Base-by-base conservation (phyloP, 1,140 invertebrate species). In the Andrena cerasifolii region DNA sequence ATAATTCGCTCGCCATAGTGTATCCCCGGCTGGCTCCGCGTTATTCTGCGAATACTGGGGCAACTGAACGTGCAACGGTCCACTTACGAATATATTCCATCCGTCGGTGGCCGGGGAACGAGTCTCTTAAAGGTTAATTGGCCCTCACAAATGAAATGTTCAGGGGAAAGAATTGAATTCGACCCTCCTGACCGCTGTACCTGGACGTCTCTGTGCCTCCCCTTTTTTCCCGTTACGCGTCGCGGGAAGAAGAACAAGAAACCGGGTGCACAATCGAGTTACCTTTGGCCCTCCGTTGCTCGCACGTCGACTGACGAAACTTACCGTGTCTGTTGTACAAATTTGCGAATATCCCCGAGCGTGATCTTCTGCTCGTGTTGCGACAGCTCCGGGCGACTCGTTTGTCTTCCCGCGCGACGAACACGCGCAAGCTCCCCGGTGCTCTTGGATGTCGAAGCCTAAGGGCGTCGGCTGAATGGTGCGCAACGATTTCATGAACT, bases 261-360 rank as follows among this genome's bases (percentile, higher is more conserved):
- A 58, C 10, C 14, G 6, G 40, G 6, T 5, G 58, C 72, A 78
- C 33, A 73, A 65, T 62, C 24, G 40, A 26, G 51, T 78, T 73
- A 63, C 3, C 33, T 56, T 58, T 70, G 33, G 33, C 24, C 40
- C n/a, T n/a, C 43, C 58, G 31, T 31, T 58, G 26, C 59, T 78
- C 68, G 76, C 3, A 26, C 47, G 67, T 49, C 58, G 58, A 21
- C 31, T n/a, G n/a, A 3, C 33, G 58, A 24, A 73, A 73, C 49
- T 53, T 51, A 51, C 40, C 40, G 43, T 56, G 49, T 21, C 51
- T 28, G 59, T 40, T 59, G 43, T 28, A 43, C 43, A 73, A 78
- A 79, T 74, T 79, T 66, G 31, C 53, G 18, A 24, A 58, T 18
- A 54, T 67, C 73, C 21, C 31, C 51, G 72, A 36, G 72, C 26